Percentiles rank a stretch among this genome's conserved stretches.
These are phyloP conservation scores for Stenodema calcarata DNA, from an alignment of 2,888 invertebrate genomes.

Conservation along the genomic window DNA sequence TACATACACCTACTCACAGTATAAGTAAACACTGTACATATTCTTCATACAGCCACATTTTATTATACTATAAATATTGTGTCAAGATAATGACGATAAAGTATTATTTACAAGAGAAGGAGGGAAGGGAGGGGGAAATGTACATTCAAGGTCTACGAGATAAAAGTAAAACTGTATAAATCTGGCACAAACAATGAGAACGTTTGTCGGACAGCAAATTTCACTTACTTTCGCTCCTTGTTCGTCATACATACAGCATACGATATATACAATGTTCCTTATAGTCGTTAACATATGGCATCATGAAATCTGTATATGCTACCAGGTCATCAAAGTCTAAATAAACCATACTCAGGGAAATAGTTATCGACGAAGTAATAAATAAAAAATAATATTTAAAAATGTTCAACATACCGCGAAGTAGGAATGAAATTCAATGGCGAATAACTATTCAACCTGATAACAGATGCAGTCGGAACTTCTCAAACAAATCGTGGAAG, in stretches of 20 bases:
- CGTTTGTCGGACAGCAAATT: conserved; percentile 19
- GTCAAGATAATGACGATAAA: not conserved
- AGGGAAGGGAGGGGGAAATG: conserved; percentile 27
- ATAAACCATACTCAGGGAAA: not conserved
- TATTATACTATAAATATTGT: conserved; percentile 48
- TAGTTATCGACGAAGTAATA: not conserved
- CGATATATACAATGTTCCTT: conserved; percentile 26
- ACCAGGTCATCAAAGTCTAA: conserved; percentile 10
- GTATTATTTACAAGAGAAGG: conserved; percentile 7
- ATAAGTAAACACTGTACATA: conserved; percentile 37
- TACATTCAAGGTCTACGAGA: conserved; percentile 27
- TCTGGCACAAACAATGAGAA: conserved; percentile 44
- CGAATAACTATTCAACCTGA: not conserved
- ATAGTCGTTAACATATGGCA: conserved; percentile 33
- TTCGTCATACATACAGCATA: conserved; percentile 24
- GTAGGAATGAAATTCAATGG: not conserved
- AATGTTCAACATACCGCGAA: too few species aligned
- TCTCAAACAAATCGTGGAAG: not conserved
- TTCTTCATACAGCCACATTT: conserved; percentile 50
- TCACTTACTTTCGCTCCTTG: not conserved
- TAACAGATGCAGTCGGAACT: not conserved
- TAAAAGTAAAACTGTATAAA: conserved; percentile 19
- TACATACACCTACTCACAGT: conserved; percentile 43
- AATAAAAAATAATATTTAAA: not conserved
- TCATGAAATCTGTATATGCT: conserved; percentile 22